phyloP scores from a whole-genome alignment of 37 sponge, comb jelly and placozoan species.

The Axinella damicornis region DNA sequence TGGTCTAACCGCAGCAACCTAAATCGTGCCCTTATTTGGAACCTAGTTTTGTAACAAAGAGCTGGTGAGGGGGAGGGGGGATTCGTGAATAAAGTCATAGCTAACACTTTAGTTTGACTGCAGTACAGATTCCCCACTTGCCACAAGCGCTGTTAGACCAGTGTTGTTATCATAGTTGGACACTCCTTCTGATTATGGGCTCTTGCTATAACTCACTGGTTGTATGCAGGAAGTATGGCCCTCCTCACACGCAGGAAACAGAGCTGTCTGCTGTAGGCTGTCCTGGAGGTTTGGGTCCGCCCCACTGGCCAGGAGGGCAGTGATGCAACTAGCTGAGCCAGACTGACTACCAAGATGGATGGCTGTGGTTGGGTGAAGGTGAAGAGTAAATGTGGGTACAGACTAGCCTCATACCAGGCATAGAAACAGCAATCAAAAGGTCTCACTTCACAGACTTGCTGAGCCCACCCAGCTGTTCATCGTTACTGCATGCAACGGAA shows the following conservation, averaged over 20 bases:
- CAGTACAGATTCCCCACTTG: too few species aligned
- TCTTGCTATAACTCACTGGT: slow-evolving; percentile 43
- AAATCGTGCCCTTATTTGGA: too few species aligned
- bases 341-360: slow-evolving; percentile 63
- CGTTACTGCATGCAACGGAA: too few species aligned
- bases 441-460: too few species aligned
- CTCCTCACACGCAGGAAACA: slow-evolving; percentile 52
- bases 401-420: too few species aligned
- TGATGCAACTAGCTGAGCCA: slow-evolving; percentile 51
- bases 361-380: slow-evolving; percentile 29
- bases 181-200: too few species aligned
- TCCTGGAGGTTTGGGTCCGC: slow-evolving; percentile 64
- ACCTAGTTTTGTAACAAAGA: not conserved
- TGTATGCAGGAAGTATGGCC: slow-evolving; percentile 64
- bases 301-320: slow-evolving; percentile 45
- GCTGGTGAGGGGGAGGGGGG: not conserved
- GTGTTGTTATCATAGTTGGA: too few species aligned
- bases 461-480: too few species aligned
- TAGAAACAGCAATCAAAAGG: too few species aligned
- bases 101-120: not conserved
- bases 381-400: too few species aligned
- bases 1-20: too few species aligned
- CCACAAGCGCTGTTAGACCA: too few species aligned
- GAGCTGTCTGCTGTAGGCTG: slow-evolving; percentile 29
- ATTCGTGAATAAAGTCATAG: not conserved